Evolutionary conservation across 92 coral and sea anemone genomes (phyloP), one percentile per base, ranked within the genome.

Genomic region (Paragorgia papillata): DNA sequence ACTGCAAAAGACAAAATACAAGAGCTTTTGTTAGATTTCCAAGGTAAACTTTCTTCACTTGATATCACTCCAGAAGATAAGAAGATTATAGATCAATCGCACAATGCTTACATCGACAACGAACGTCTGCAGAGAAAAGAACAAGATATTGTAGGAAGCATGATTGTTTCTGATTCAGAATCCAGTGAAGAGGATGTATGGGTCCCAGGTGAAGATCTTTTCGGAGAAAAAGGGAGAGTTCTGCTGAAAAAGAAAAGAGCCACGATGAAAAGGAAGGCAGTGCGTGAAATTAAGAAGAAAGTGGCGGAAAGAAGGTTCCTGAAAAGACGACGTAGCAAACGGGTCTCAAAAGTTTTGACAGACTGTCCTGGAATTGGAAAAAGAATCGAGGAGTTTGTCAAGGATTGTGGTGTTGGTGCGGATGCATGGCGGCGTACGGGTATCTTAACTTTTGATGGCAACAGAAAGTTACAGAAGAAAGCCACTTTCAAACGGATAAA

Each of bases 401-500:
- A n/a, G n/a, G n/a, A n/a, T n/a, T n/a, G n/a, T n/a, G n/a, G n/a
- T n/a, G n/a, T n/a, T n/a, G n/a, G n/a, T n/a, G n/a, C n/a, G n/a
- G n/a, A n/a, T n/a, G n/a, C n/a, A n/a, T n/a, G n/a, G n/a, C n/a
- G n/a, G n/a, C n/a, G n/a, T n/a, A n/a, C n/a, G n/a, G n/a, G n/a
- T n/a, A n/a, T n/a, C n/a, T n/a, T n/a, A n/a, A n/a, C n/a, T n/a
- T n/a, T n/a, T n/a, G n/a, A n/a, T n/a, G n/a, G n/a, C n/a, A n/a
- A n/a, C n/a, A n/a, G n/a, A n/a, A n/a, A n/a, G n/a, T n/a, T n/a
- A n/a, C n/a, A n/a, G n/a, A n/a, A n/a, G 53, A 89, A 85, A 20
- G 85, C 88, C 8, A 85, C 93, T 8, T 89, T 82, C 70, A 85
- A 62, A 28, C 25, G 80, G 17, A 81, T 89, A 0, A 86, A 85